Base-by-base conservation (phyloP, 2,888 invertebrate genomes). In the Scelioninae gen. 1 region DNA sequence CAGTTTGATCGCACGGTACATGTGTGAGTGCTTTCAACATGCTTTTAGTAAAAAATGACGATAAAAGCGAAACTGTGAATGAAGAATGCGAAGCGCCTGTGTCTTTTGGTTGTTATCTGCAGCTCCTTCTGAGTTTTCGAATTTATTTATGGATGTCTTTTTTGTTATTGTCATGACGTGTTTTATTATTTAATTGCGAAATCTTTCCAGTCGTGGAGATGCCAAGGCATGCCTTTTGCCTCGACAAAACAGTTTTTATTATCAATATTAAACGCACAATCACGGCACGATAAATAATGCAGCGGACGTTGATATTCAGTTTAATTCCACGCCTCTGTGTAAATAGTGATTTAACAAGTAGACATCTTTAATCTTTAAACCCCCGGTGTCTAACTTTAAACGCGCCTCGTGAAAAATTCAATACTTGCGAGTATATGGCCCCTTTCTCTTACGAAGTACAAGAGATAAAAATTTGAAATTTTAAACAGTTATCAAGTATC, bases 391-490 rank as follows among this genome's bases (percentile, higher is more conserved):
- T 72, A 77, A 82, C 77, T 82, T 82, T 77, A 82, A 82, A 68
- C 72, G 47, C 68, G 60, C 38, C 68, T 77, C 77, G 72, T 82
- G 75, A 77, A 82, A 82, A 82, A 82, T 82, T 82, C 82, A 82
- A 77, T 72, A 74, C 68, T 23, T 58, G 60, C 49, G 62, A 47
- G 60, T 65, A 45, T 65, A 53, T 49, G 65, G 72, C 60, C 62
- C 23, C 65, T 56, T 77, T 76, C 78, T 74, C 78, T 72, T 65
- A 69, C 68, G 74, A 78, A 82, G 68, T 69, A 74, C 78, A 74
- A 78, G 82, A 78, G 68, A 77, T 82, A 82, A 78, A 82, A 82
- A 74, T 82, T 78, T 78, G 63, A 82, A 82, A 78, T 82, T 82
- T 78, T 74, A 78, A 82, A 82, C 77, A 78, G 77, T 82, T 78